These are phyloP conservation scores for Zosterops pallidus DNA, from an alignment of 2,113 vertebrate species.

Conservation along the genomic window DNA sequence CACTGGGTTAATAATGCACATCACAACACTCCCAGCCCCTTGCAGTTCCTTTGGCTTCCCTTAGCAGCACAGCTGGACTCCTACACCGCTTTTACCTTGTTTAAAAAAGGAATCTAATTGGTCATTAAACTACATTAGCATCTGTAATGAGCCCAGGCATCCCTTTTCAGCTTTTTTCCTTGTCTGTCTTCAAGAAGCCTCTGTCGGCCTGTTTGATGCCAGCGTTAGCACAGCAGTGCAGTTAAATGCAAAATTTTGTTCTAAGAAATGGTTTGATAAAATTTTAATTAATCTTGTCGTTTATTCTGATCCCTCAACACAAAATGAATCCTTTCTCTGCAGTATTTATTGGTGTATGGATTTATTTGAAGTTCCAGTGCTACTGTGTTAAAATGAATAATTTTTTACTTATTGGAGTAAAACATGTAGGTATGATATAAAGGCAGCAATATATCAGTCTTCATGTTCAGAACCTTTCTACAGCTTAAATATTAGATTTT, in stretches of 20 bases:
- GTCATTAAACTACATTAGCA: conserved; percentile 11
- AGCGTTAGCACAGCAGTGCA: neutral
- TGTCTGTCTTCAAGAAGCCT: neutral
- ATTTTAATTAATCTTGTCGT: neutral
- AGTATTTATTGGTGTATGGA: neutral
- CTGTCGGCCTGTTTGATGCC: neutral
- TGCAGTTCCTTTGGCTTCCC: neutral
- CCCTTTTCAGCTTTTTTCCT: neutral
- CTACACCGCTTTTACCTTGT: neutral
- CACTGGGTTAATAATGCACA: neutral
- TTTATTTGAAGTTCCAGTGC: neutral
- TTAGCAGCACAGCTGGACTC: neutral
- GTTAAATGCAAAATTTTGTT: neutral
- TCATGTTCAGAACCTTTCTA: conserved; percentile 12
- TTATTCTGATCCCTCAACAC: neutral
- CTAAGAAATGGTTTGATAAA: neutral
- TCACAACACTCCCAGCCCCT: neutral
- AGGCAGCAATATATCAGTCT: neutral
- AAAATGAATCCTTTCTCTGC: neutral
- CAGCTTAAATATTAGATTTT: conserved; percentile 4
- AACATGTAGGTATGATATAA: neutral
- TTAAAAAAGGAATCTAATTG: neutral
- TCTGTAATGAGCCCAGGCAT: neutral
- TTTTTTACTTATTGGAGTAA: neutral
- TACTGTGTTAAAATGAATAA: neutral